Conservation (phyloP, 1,140 invertebrate species). For the Lerema accius region DNA sequence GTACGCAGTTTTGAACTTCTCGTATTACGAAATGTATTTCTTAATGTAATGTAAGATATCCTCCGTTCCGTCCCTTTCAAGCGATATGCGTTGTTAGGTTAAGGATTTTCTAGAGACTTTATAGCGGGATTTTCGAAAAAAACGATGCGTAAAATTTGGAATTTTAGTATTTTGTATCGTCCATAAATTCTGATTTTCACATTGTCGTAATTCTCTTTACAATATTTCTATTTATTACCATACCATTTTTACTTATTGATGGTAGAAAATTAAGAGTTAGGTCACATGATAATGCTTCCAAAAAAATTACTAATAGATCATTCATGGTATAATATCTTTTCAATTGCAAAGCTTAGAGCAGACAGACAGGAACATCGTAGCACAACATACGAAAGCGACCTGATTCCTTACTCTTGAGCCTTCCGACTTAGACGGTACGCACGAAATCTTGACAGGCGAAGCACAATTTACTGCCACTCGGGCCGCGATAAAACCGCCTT, state of each 20-base stretch:
- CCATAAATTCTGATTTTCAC: too few relatives aligned
- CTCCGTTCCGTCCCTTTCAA: conserved; percentile 2
- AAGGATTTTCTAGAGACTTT: conserved; percentile 1
- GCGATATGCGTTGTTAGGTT: conserved; percentile 9
- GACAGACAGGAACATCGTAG: background rate
- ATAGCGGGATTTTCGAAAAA: background rate
- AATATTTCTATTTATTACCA: too few relatives aligned
- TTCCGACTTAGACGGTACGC: background rate
- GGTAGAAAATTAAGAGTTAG: too few relatives aligned
- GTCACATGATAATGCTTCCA: too few relatives aligned
- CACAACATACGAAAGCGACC: conserved; percentile 4
- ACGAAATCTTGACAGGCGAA: conserved; percentile 64
- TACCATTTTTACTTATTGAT: too few relatives aligned
- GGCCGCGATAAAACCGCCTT: conserved; percentile 73
- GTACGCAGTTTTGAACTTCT: conserved; percentile 52
- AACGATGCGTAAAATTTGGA: too few relatives aligned
- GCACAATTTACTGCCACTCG: conserved; percentile 72
- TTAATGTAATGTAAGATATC: conserved; percentile 21
- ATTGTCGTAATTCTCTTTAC: too few relatives aligned
- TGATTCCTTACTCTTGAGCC: background rate
- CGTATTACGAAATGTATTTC: conserved; percentile 19
- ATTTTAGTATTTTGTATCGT: too few relatives aligned
- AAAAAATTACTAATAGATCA: too few relatives aligned
- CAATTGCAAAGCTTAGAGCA: background rate
- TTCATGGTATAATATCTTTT: too few relatives aligned